Conservation (phyloP, 2,113 vertebrate species). For the Austrofundulus limnaeus region DNA sequence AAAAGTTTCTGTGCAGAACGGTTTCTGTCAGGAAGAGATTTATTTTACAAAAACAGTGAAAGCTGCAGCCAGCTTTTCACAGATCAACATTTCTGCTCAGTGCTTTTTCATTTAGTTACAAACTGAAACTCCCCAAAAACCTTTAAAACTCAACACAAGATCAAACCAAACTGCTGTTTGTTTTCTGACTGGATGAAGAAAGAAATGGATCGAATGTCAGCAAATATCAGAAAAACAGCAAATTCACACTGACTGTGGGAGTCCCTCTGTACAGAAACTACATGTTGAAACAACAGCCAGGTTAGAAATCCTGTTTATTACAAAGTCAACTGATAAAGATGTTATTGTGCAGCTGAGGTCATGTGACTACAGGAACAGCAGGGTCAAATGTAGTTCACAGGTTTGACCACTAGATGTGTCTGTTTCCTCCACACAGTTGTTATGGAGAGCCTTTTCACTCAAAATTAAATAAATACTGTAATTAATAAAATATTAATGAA, state of each 20-base stretch:
- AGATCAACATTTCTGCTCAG: slow-evolving; percentile 14
- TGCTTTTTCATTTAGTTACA: slow-evolving; percentile 26
- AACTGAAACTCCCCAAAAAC: background rate
- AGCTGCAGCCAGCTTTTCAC: slow-evolving; percentile 34
- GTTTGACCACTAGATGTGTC: background rate
- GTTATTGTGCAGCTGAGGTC: no score
- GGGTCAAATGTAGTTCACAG: background rate
- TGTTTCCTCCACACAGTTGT: no score
- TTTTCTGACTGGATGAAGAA: slow-evolving; percentile 8
- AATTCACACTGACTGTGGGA: background rate
- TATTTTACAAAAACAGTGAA: slow-evolving; percentile 49
- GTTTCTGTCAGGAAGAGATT: no score
- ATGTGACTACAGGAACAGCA: background rate
- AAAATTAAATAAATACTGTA: no score
- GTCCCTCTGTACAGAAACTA: background rate
- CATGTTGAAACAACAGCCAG: no score
- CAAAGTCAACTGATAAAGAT: no score
- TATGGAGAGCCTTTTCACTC: no score
- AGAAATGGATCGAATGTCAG: background rate
- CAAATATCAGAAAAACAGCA: slow-evolving; percentile 7
- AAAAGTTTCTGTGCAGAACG: slow-evolving; percentile 60
- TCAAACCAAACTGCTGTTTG: slow-evolving; percentile 40
- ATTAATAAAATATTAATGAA: no score
- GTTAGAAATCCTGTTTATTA: no score
- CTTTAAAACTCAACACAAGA: background rate